Conservation (phyloP, 2,888 invertebrate species). For the Agrotis clavis region DNA sequence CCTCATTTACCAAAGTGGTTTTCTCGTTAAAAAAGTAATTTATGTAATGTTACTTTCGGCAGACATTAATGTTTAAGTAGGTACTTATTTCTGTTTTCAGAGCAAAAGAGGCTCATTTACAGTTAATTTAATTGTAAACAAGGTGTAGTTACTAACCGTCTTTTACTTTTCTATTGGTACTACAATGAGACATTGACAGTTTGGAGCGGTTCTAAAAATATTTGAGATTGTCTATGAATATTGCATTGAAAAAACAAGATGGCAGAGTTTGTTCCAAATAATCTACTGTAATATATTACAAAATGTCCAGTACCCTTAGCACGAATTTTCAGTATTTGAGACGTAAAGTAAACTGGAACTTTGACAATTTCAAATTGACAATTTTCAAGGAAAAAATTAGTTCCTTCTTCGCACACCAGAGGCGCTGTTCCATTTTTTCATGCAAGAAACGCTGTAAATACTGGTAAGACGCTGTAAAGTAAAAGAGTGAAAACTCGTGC, state of each 20-base stretch:
- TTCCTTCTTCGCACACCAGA: too few relatives aligned
- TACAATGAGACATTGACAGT: background rate
- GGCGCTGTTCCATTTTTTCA: too few relatives aligned
- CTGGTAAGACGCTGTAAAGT: too few relatives aligned
- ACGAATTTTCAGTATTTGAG: too few relatives aligned
- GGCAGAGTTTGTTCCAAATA: background rate
- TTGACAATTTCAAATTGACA: too few relatives aligned
- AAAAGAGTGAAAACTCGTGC: too few relatives aligned
- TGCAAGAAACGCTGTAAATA: too few relatives aligned
- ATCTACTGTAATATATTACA: too few relatives aligned
- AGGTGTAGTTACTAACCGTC: background rate
- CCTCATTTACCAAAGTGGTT: conserved; percentile 39
- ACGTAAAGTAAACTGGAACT: too few relatives aligned
- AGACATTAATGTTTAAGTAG: background rate
- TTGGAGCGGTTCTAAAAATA: background rate
- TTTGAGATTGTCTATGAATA: background rate
- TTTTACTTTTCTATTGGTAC: background rate
- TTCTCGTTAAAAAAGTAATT: conserved; percentile 30
- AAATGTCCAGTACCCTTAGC: too few relatives aligned
- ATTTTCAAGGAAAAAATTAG: too few relatives aligned
- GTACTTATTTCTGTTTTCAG: conserved; percentile 2
- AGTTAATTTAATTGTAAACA: background rate
- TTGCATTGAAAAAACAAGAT: background rate
- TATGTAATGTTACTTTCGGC: conserved; percentile 21
- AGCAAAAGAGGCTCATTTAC: background rate